These are phyloP conservation scores for Aptenodytes patagonicus DNA, from an alignment of 2,113 vertebrate genomes.

Conservation along the genomic window DNA sequence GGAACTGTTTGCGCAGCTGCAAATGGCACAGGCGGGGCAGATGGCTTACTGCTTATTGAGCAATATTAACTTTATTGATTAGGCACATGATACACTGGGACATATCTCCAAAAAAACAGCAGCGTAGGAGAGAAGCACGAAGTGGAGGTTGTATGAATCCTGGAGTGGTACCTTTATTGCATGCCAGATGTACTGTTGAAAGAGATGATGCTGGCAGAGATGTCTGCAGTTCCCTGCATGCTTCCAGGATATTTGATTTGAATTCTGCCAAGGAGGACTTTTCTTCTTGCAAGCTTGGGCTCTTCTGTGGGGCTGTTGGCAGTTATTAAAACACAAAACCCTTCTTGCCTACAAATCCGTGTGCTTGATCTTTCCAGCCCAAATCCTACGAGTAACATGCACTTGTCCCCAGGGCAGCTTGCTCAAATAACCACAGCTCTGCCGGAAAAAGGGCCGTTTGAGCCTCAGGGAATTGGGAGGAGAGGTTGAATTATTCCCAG, in stretches of 20 bases:
- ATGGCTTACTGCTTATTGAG: not conserved
- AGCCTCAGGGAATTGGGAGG: constrained; percentile 47
- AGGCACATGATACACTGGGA: not conserved
- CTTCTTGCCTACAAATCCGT: constrained; percentile 47
- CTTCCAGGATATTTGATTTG: constrained; percentile 19
- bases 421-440: constrained; percentile 53
- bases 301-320: constrained; percentile 22
- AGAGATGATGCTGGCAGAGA: not conserved
- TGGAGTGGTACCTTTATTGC: not conserved
- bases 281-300: not conserved
- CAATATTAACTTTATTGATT: not conserved
- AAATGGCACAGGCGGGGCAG: not conserved
- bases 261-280: constrained; percentile 9
- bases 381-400: constrained; percentile 58
- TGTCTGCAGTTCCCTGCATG: not conserved
- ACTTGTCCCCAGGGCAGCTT: constrained; percentile 56
- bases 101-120: not conserved
- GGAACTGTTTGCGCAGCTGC: not conserved
- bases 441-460: constrained; percentile 33
- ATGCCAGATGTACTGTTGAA: not conserved
- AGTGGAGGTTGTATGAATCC: not conserved
- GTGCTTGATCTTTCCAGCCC: constrained; percentile 52
- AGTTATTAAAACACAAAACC: constrained; percentile 47
- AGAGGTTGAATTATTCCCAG: constrained; percentile 57
- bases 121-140: not conserved